These are phyloP conservation scores for Oligia fasciuncula DNA, from an alignment of 2,888 invertebrate species.

Conservation along the genomic window DNA sequence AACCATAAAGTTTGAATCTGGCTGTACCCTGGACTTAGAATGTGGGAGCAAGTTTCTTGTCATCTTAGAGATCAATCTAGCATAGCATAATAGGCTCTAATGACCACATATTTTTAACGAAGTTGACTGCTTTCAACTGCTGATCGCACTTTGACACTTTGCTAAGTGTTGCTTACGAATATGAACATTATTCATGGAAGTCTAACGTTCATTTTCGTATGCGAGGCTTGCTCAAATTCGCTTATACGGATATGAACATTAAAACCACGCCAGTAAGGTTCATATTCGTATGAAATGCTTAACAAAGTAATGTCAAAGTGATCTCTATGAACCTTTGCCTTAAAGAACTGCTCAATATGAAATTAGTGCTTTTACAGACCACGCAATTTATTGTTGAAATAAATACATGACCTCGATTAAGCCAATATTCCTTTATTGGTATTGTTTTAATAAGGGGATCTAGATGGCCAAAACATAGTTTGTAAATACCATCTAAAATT, in stretches of 20 bases:
- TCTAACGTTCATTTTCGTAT: neutral
- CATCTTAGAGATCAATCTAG: neutral
- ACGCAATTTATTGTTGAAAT: neutral
- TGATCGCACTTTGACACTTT: neutral
- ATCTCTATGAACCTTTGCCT: neutral
- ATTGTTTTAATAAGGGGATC: too few relatives aligned
- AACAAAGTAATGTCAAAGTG: neutral
- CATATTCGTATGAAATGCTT: neutral
- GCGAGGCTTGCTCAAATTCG: too few relatives aligned
- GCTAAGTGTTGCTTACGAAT: neutral
- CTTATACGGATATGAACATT: neutral
- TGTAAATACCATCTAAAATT: neutral
- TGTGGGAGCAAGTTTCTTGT: neutral
- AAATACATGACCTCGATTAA: constrained; percentile 6
- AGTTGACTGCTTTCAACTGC: neutral
- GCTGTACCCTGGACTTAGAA: neutral
- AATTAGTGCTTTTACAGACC: neutral
- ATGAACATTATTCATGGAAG: neutral
- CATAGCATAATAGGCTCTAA: neutral
- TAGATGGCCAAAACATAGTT: neutral
- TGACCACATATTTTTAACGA: neutral
- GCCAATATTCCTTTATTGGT: neutral
- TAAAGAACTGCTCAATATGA: neutral
- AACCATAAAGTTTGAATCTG: too few relatives aligned
- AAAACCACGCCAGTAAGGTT: fast-evolving